Base-by-base conservation (phyloP, 2,888 invertebrate species). In the Cheilosia urbana region DNA sequence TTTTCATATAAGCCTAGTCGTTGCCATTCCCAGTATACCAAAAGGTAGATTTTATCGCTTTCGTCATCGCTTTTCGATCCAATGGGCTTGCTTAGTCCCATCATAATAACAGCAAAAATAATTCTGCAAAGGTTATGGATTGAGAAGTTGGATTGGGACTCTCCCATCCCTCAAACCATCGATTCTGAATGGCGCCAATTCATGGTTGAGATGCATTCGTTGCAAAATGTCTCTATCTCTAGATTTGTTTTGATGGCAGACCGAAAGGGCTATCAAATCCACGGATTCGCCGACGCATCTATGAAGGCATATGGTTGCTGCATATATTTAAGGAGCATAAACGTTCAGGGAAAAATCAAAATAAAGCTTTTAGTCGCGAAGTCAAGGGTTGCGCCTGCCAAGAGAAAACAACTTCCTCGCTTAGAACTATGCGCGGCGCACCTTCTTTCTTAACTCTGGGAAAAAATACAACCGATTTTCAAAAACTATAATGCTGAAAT, bases 321-420 rank as follows among this genome's bases (percentile, higher is more conserved):
- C n/a, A 19, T 85, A 0, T 87, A 85, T 55, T 47, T 81, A 6
- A 53, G 75, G 13, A 71, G 58, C 11, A 42, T 24, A 11, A 76
- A 87, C 47, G 24, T 24, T 4, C 24, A 0, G 7, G 77, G 40
- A 4, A 79, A 60, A 42, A 17, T 69, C 0, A 2, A 17, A 9
- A 53, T 68, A 42, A 51, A 77, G 4, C 57, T 87, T 2, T 42
- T 87, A 27, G 60, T 75, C 17, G 68, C 87, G 1, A 87, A 83
- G 66, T 87, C 85, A 4, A 65, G 87, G 11, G 82, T 87, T 2
- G 84, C 87, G 1, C 85, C 88, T 0, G 27, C 80, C 4, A 88
- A 82, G 27, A 69, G 69, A 19, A 72, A 40, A n/a, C 80, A 87
- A 17, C 42, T 88, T 19, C 85, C 85, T 0, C 55, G 82, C 0